Evolutionary conservation across 2,797 vertebrate genomes (phyloP), one percentile per base, ranked within the genome.

Genomic region (Sebastes hubbsi): DNA sequence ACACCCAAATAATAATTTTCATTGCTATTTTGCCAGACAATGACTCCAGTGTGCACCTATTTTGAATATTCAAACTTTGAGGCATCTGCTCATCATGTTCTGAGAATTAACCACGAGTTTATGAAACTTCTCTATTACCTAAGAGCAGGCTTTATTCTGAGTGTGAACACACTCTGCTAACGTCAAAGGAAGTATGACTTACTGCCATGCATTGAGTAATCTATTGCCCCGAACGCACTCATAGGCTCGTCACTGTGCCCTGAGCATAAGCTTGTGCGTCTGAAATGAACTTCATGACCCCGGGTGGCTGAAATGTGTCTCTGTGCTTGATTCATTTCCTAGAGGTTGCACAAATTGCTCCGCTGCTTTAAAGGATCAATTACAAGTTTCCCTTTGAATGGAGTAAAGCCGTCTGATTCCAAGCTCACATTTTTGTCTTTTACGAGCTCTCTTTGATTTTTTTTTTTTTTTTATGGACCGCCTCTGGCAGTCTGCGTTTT

Each of bases 121-220:
- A 30, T 65, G 71, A 18, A 81, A 75, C 64, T 74, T 72, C 54
- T 75, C 12, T 61, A 14, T 89, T 83, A 52, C 74, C 54, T 25
- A 77, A 81, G 55, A 27, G 3, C 32, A 6, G 13, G 12, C 20
- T 10, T 76, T 56, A 14, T 65, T 82, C 62, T 81, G 72, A 78
- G 25, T 71, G 60, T 80, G 65, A 32, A 55, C 36, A 8, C 42
- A 49, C 46, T 56, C 46, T 59, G 67, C 79, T 84, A 81, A 89
- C 84, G 69, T 80, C 72, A 91, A 91, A 89, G 87, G 89, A 93
- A 91, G 88, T 78, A 73, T 84, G 78, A 80, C 54, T 86, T 85
- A 68, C 62, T 20, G 1, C 22, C 66, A 58, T 74, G 68, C 54
- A 38, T 90, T 89, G 86, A 85, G 86, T 84, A 88, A 94, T 84